Evolutionary conservation across 2,888 invertebrate genomes (phyloP), one percentile per base, ranked within the genome.

Genomic region (Lobophora halterata): DNA sequence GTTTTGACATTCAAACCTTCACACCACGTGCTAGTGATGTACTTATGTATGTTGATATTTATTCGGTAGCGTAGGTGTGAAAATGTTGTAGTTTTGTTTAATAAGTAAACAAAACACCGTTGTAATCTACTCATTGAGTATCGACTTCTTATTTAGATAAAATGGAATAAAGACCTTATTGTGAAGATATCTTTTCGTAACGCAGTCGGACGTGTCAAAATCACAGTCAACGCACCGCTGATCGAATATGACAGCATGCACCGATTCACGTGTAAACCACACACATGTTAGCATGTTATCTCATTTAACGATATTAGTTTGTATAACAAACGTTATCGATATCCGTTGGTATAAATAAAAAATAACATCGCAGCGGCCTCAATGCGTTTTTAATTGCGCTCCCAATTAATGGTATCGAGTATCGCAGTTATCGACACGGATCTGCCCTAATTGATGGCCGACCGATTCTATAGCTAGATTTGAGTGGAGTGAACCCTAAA

Each of bases 371-470:
- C 46, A 64, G 65, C 64, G 54, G 62, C 59, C 58, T 42, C 56
- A 62, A 79, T 71, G 67, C 32, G 58, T 60, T 71, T 75, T 71
- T 77, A 76, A 79, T 75, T 54, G 52, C 51, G 42, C 46, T 47
- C 56, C 58, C 60, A 64, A 77, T 78, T 73, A 74, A 65, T 28
- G 44, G 39, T 66, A 64, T 66, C 60, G 55, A 61, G 33, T 50
- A 48, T 47, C 41, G 36, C 21, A 57, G 38, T 47, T 66, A 63
- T 61, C 60, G 58, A 46, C 45, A 46, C 46, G 49, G 51, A 55
- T 54, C 58, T 58, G 57, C 67, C 61, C 60, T 61, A 66, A 67
- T 67, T 60, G 49, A 45, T 46, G 58, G 43, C 35, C 29, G 28
- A 38, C 47, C 44, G 49, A 36, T 37, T 17, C n/a, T 5, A 17